Evolutionary conservation across 1,140 invertebrate species (phyloP), one percentile per base, ranked within the genome.

Genomic region (Drosophila orosa): DNA sequence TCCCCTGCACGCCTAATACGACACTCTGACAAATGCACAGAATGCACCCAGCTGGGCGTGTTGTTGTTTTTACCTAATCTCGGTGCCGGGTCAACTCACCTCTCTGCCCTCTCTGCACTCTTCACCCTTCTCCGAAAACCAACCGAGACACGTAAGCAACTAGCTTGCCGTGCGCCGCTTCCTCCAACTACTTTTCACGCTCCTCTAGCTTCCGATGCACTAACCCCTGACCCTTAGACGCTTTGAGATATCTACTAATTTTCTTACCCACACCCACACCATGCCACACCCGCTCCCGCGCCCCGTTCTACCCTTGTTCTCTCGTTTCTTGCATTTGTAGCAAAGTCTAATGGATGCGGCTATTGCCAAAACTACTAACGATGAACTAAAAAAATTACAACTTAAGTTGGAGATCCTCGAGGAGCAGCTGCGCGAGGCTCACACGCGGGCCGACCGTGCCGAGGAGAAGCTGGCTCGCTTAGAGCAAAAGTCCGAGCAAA

Each of bases 311-410:
- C 66, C 68, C 66, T 72, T 33, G 66, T 72, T 72, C 42, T 72
- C 42, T 71, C 50, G 66, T 72, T 56, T 89, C 67, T 76, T 75
- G 56, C 78, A 56, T 54, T 60, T 87, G 91, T 91, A 92, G 91
- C 85, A 91, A 90, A 80, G 42, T 80, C 79, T 91, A 57, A 81
- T 92, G 89, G 91, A 92, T 77, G 87, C 89, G 82, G 89, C 90
- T 76, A 92, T 92, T 72, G 78, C 87, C 82, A 91, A 91, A 86
- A 82, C 76, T 83, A 91, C 89, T 91, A 91, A 91, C 83, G 91
- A 91, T 78, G 91, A 92, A 91, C 75, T 92, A 85, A 90, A 92
- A 89, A 90, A 87, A 77, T 90, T 92, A 76, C 86, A 90, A 83
- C 68, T 92, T 78, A 92, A 91, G 90, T 80, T 92, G 78, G 86